These are phyloP conservation scores for Andrena haemorrhoa DNA, from an alignment of 2,888 invertebrate genomes.

Conservation along the genomic window DNA sequence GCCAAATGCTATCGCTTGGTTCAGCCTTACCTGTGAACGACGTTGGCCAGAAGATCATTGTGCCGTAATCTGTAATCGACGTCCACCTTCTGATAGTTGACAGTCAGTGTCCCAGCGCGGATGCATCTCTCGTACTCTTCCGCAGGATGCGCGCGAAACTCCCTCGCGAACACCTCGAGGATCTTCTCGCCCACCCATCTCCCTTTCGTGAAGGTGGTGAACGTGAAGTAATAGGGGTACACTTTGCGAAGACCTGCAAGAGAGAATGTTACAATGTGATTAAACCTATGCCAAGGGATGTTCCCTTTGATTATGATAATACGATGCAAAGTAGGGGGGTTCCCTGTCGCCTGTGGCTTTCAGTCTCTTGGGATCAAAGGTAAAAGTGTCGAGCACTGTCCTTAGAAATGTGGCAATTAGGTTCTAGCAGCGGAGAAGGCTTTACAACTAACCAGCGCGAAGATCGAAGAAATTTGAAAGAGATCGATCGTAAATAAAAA, in stretches of 20 bases:
- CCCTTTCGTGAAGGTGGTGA: slow-evolving; percentile 98
- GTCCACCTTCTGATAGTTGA: slow-evolving; percentile 96
- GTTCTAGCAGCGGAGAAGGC: too few relatives aligned
- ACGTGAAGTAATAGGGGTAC: slow-evolving; percentile 98
- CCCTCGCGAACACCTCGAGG: slow-evolving; percentile 95
- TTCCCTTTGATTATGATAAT: neutral
- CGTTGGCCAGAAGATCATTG: slow-evolving; percentile 96
- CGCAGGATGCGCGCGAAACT: slow-evolving; percentile 97
- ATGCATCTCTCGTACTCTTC: slow-evolving; percentile 97
- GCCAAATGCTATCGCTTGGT: too few relatives aligned
- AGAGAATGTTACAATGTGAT: slow-evolving; percentile 15
- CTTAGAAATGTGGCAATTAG: too few relatives aligned
- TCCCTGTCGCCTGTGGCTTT: too few relatives aligned
- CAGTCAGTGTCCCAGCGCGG: slow-evolving; percentile 95
- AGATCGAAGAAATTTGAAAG: too few relatives aligned
- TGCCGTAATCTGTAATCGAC: slow-evolving; percentile 96
- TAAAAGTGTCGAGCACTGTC: too few relatives aligned
- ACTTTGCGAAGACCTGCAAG: slow-evolving; percentile 95
- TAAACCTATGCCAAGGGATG: neutral
- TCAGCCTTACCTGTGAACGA: slow-evolving; percentile 94
- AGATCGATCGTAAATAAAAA: too few relatives aligned
- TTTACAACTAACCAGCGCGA: too few relatives aligned
- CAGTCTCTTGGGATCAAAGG: too few relatives aligned
- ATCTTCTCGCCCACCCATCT: slow-evolving; percentile 98
- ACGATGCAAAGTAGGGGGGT: neutral